Base-by-base conservation (phyloP, 1,140 invertebrate species). In the Drosophila malerkotliana region DNA sequence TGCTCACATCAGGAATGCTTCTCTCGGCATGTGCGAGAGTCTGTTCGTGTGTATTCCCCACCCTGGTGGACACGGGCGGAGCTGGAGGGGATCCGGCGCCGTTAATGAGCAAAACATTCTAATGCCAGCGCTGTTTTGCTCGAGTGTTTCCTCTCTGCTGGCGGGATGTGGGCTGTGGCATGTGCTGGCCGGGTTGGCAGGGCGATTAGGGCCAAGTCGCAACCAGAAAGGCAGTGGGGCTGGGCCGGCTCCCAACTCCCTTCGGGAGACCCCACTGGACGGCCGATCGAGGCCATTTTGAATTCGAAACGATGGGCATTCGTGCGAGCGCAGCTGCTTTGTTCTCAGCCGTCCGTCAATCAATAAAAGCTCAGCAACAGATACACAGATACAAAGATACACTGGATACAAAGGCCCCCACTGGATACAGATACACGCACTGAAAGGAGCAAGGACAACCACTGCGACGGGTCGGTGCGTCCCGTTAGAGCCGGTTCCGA, bases 51-150 rank as follows among this genome's bases (percentile, higher is more conserved):
- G 12, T 53, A 69, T 69, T 14, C 32, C 45, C 18, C 15, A 7
- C 14, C n/a, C 10, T 28, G 39, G 21, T 9, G 49, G 12, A 26
- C 72, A 76, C 47, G 26, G 44, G 55, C 48, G 45, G 24, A 55
- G 18, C 14, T 26, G 0, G 1, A 54, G 54, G 48, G 18, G 37
- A 75, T 58, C 28, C 18, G 44, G 39, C 44, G 3, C 32, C 54
- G 32, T 32, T 78, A 62, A 78, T 72, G 55, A 76, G 66, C 57
- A 51, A 59, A 45, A 21, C 34, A 59, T 71, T 72, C 47, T 72
- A 44, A 52, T 59, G 37, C 55, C 68, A n/a, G 14, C 15, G 8
- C 10, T 61, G 57, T 28, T 58, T 37, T 24, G 28, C 60, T 60
- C 60, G 61, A 47, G 37, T 52, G 15, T 26, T 28, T 26, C 12